These are phyloP conservation scores for Xanthorhoe spadicearia DNA, from an alignment of 2,888 invertebrate species.

Conservation along the genomic window DNA sequence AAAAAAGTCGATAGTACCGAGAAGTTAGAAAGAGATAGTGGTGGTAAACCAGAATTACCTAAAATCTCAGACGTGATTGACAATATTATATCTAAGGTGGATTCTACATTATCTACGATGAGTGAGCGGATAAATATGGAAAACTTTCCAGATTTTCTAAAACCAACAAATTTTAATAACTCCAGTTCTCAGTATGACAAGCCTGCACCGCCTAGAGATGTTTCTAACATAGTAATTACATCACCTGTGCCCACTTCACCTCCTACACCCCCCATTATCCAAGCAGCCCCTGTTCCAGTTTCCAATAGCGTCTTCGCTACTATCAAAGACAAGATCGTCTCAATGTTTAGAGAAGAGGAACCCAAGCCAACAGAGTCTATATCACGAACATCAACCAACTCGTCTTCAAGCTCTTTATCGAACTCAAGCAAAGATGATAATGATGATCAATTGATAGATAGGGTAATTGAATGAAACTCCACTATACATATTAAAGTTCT, in stretches of 20 bases:
- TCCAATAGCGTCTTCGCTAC: slow-evolving; percentile 51
- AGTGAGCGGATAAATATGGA: slow-evolving; percentile 42
- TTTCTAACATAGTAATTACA: slow-evolving; percentile 32
- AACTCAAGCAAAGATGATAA: slow-evolving; percentile 29
- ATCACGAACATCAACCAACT: slow-evolving; percentile 16
- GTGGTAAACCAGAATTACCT: slow-evolving; percentile 14
- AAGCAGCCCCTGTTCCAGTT: slow-evolving; percentile 18
- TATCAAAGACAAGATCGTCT: slow-evolving; percentile 55
- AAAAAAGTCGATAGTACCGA: slow-evolving; percentile 24
- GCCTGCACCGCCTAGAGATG: slow-evolving; percentile 37
- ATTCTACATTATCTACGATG: slow-evolving; percentile 49
- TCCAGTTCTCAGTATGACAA: slow-evolving; percentile 50
- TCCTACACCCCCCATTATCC: slow-evolving; percentile 14
- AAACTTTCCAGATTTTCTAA: slow-evolving; percentile 33
- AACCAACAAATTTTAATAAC: slow-evolving; percentile 38
- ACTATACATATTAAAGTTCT: background rate
- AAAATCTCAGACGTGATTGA: slow-evolving; percentile 26
- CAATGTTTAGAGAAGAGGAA: slow-evolving; percentile 53
- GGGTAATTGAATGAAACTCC: slow-evolving; percentile 21
- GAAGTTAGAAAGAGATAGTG: slow-evolving; percentile 3
- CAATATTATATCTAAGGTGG: slow-evolving; percentile 48
- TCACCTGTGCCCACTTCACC: background rate
- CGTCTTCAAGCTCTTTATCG: slow-evolving; percentile 13
- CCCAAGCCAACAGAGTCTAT: slow-evolving; percentile 16
- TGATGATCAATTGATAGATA: slow-evolving; percentile 40